These are phyloP conservation scores for Melipona bicolor DNA, from an alignment of 2,888 invertebrate species.

Conservation along the genomic window DNA sequence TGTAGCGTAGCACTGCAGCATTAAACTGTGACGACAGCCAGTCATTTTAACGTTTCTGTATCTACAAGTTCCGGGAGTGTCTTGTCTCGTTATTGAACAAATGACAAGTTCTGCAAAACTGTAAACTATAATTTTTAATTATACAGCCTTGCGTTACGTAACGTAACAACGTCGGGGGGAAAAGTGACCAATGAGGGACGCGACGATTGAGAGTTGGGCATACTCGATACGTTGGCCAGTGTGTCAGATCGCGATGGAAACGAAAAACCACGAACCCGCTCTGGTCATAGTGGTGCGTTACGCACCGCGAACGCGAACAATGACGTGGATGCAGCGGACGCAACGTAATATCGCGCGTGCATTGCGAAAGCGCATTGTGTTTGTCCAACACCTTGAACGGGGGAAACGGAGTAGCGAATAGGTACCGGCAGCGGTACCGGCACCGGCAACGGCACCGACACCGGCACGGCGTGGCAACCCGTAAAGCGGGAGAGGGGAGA, in stretches of 20 bases:
- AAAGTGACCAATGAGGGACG: not conserved
- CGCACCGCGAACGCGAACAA: conserved; percentile 80
- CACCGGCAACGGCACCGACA: too few relatives aligned
- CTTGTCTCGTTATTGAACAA: too few relatives aligned
- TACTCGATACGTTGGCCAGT: not conserved
- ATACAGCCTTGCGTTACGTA: not conserved
- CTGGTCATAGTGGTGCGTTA: conserved; percentile 69
- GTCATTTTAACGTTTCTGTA: too few relatives aligned
- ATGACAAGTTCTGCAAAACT: too few relatives aligned
- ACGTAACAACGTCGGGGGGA: not conserved
- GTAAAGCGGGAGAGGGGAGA: not conserved
- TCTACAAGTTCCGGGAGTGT: too few relatives aligned
- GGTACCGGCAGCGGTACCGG: too few relatives aligned
- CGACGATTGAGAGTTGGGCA: conserved; percentile 5
- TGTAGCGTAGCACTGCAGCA: too few relatives aligned
- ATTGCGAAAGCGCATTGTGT: conserved; percentile 77
- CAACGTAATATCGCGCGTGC: conserved; percentile 78
- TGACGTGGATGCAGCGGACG: conserved; percentile 79
- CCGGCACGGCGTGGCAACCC: too few relatives aligned
- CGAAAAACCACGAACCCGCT: conserved; percentile 2
- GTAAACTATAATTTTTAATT: too few relatives aligned
- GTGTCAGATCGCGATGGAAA: not conserved
- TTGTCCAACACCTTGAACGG: conserved; percentile 62
- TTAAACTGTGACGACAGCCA: too few relatives aligned
- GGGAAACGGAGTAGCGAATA: conserved; percentile 14